Conservation (phyloP, 2,888 invertebrate species). For the Gibbula magus region DNA sequence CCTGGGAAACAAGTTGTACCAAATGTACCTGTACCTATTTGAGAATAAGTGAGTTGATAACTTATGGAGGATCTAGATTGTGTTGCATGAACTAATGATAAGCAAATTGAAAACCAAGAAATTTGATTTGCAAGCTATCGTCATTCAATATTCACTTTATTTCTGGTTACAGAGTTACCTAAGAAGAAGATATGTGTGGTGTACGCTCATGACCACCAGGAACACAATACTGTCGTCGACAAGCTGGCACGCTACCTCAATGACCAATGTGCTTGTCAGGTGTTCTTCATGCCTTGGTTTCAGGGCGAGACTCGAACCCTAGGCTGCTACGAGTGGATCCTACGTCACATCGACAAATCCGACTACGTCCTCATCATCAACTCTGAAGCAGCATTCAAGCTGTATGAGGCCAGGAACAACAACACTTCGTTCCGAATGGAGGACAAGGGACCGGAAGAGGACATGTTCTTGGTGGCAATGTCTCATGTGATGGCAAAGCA, state of each 20-base stretch:
- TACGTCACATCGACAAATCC: neutral
- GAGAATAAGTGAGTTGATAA: too few relatives aligned
- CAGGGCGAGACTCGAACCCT: neutral
- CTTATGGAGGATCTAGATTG: too few relatives aligned
- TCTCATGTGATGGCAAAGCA: neutral
- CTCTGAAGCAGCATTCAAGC: constrained; percentile 23
- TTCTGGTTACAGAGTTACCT: neutral
- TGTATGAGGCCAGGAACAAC: neutral
- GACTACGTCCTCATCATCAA: constrained; percentile 15
- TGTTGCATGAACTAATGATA: too few relatives aligned
- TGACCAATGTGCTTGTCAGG: neutral
- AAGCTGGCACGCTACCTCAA: neutral
- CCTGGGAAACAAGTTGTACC: too few relatives aligned
- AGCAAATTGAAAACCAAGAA: too few relatives aligned
- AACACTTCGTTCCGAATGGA: neutral
- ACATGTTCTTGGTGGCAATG: constrained; percentile 3
- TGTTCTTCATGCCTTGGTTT: constrained; percentile 4
- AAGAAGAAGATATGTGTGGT: constrained; percentile 1
- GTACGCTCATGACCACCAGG: neutral
- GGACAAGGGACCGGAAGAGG: constrained; percentile 3
- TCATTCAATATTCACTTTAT: too few relatives aligned
- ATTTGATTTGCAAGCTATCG: too few relatives aligned
- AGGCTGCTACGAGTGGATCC: constrained; percentile 7
- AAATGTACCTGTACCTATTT: too few relatives aligned
- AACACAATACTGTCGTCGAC: neutral